phyloP scores from a whole-genome alignment of 2,113 vertebrate species.

The Progne subis region DNA sequence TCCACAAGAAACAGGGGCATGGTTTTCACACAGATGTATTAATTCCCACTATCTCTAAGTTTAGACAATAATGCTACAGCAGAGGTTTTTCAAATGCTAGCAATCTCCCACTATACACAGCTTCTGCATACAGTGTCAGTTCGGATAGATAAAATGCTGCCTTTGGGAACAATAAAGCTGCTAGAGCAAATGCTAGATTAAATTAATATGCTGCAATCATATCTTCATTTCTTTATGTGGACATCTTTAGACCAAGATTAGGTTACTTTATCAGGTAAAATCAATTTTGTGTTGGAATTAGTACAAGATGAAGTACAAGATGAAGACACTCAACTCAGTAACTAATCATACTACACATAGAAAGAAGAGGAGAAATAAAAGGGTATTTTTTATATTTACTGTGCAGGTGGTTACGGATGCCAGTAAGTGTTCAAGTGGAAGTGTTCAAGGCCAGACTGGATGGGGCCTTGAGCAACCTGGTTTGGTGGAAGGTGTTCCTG shows the following conservation, averaged over 20 bases:
- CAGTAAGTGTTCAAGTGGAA: not conserved
- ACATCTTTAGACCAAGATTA: not conserved
- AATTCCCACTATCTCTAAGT: not conserved
- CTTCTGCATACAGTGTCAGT: not conserved
- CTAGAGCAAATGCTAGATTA: not conserved
- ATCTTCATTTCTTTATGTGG: not conserved
- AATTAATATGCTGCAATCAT: not conserved
- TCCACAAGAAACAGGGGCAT: rapidly evolving
- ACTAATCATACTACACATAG: not conserved
- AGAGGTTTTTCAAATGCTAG: not conserved
- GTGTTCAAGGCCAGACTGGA: not conserved
- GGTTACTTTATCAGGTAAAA: not conserved
- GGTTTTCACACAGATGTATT: not conserved
- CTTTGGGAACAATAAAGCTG: not conserved
- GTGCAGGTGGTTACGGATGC: not conserved
- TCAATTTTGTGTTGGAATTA: not conserved
- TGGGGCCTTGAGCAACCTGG: not conserved
- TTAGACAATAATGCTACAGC: not conserved
- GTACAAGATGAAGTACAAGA: not conserved
- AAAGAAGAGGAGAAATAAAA: not conserved
- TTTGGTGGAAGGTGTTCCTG: no score
- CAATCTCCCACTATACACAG: not conserved
- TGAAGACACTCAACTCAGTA: not conserved
- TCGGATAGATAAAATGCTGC: not conserved
- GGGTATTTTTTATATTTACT: not conserved